Base-by-base conservation (phyloP, 2,113 vertebrate species). In the Motacilla alba region DNA sequence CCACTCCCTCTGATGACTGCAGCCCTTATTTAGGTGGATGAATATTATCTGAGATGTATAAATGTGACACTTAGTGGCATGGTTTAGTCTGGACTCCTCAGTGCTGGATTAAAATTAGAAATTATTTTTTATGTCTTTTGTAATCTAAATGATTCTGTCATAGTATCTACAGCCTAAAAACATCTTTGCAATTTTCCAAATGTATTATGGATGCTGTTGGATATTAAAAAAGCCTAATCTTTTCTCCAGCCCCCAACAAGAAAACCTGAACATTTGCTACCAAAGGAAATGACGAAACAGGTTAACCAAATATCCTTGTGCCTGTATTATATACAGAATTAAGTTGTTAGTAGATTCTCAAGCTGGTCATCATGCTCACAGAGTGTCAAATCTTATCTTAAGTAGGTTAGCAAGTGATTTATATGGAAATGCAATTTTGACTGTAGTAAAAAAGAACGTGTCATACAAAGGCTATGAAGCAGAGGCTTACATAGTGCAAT, bases 391-490 rank as follows among this genome's bases (percentile, higher is more conserved):
- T 92, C 50, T 75, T 76, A 52, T 22, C 23, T 89, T 86, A 74
- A 73, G n/a, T 39, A 68, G 13, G 28, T 62, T 88, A 80, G 43
- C 47, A 55, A 70, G 15, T 58, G 47, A 75, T 94, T 92, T 94
- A 66, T 68, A 66, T 68, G 81, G 44, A 89, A 89, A 73, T 79
- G 10, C 23, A 63, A 20, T 82, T 95, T 91, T 79, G 58, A 7
- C 35, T 1, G 0, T 47, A 31, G 49, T 49, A 44, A 30, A 69
- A 82, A 67, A n/a, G 31, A 49, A 35, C 8, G 3, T 70, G 22
- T 28, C 8, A 27, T 63, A 37, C 33, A 60, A 75, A 79, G 20
- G 10, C 39, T 91, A 1, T 46, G 69, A 87, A 68, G 52, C 30
- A 67, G 50, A 70, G 33, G 20, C 73, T 77, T 59, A 28, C 2